Percentiles rank a stretch among this genome's conserved stretches.
These are phyloP conservation scores for Sylvietta virens DNA, from an alignment of 2,113 vertebrate genomes.

Conservation along the genomic window DNA sequence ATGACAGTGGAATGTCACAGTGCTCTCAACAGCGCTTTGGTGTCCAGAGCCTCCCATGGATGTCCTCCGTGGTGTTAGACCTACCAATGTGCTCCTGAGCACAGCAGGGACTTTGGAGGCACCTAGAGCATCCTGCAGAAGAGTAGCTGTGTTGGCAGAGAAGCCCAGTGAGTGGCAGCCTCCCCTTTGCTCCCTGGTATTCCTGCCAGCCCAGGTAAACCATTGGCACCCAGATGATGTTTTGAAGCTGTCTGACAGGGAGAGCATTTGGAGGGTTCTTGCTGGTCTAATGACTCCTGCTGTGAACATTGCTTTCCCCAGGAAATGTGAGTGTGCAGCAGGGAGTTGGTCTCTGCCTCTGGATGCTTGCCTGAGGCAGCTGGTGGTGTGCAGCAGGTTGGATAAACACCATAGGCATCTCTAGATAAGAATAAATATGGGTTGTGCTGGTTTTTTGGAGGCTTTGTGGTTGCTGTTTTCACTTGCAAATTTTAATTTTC, in stretches of 20 bases:
- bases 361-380: neutral
- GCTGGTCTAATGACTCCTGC: neutral
- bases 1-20: neutral
- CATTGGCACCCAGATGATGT: neutral
- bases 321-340: neutral
- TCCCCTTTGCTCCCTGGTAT: neutral
- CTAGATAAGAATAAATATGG: neutral
- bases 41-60: neutral
- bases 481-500: neutral
- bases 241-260: neutral
- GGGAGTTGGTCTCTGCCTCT: neutral
- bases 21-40: neutral
- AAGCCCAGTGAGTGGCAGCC: neutral
- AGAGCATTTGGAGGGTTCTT: neutral
- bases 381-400: neutral
- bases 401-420: neutral
- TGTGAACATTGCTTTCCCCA: neutral
- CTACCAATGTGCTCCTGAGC: neutral
- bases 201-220: neutral
- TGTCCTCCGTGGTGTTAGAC: neutral
- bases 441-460: neutral
- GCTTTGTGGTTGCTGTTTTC: neutral
- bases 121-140: neutral
- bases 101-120: fast-evolving
- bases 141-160: neutral